Conservation (phyloP, 2,797 vertebrate genomes). For the Emys orbicularis region DNA sequence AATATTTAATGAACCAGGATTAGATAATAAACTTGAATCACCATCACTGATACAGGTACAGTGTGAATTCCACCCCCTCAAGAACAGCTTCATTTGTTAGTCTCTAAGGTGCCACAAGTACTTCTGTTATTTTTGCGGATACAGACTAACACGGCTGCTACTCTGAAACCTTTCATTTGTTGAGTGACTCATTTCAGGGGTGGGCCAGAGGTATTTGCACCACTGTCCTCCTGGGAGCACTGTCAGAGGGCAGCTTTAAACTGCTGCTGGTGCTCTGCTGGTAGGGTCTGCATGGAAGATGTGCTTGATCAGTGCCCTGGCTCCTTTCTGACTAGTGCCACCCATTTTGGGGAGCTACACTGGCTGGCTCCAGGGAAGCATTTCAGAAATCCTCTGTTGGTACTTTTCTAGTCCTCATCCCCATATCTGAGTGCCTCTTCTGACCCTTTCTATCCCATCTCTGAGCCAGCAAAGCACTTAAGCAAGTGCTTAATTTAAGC, state of each 20-base stretch:
- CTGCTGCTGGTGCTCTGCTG: background rate
- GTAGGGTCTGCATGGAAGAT: background rate
- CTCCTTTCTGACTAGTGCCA: background rate
- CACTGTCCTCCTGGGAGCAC: background rate
- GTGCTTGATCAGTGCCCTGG: background rate
- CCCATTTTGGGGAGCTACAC: background rate
- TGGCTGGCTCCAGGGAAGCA: background rate
- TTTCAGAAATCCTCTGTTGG: background rate
- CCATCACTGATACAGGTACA: background rate
- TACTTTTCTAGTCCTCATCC: background rate
- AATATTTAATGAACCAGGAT: background rate
- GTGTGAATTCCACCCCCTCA: background rate
- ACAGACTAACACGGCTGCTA: too few species aligned
- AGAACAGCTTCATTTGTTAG: background rate
- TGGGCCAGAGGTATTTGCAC: background rate
- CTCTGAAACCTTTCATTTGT: too few species aligned
- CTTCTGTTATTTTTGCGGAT: too few species aligned
- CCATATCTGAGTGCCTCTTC: background rate
- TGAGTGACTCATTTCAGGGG: background rate
- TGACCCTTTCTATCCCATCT: background rate
- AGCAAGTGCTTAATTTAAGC: background rate
- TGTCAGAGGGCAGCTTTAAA: background rate
- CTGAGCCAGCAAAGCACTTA: accelerated
- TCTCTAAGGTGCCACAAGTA: too few species aligned
- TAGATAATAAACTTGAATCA: background rate